Percentiles rank a stretch among this genome's conserved stretches.
These are phyloP conservation scores for Helicolenus hilgendorfi DNA, from an alignment of 2,797 vertebrate species.

Conservation along the genomic window DNA sequence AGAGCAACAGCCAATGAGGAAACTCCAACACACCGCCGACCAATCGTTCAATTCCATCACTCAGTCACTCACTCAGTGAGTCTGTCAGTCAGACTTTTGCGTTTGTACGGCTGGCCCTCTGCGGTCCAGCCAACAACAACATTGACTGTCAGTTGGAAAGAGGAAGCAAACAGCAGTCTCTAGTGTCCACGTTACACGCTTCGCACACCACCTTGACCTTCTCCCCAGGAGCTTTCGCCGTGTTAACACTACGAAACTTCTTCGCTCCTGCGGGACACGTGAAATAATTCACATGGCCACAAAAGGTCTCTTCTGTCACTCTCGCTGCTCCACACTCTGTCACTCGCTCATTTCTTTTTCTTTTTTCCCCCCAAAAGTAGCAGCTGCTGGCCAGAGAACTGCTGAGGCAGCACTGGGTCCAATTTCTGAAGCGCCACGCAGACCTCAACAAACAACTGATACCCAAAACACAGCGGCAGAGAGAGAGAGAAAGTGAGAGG, in stretches of 20 bases:
- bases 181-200: neutral
- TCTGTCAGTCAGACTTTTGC: no score
- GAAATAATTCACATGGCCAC: neutral
- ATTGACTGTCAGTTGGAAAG: neutral
- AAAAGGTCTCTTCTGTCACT: neutral
- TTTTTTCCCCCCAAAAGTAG: conserved; percentile 10
- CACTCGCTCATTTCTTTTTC: conserved; percentile 4
- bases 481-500: conserved; percentile 1
- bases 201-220: neutral
- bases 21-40: no score
- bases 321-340: neutral
- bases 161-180: neutral
- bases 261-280: conserved; percentile 13
- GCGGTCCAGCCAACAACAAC: neutral
- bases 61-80: no score
- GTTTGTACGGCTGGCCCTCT: no score
- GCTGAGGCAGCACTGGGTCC: conserved; percentile 70
- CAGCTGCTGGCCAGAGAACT: conserved; percentile 54
- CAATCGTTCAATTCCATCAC: no score
- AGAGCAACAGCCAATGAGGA: no score
- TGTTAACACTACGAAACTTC: neutral
- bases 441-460: conserved; percentile 56
- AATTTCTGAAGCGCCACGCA: conserved; percentile 53
- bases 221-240: neutral
- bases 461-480: conserved; percentile 43